These are phyloP conservation scores for Thalassarche chlororhynchos DNA, from an alignment of 2,113 vertebrate genomes.

Conservation along the genomic window DNA sequence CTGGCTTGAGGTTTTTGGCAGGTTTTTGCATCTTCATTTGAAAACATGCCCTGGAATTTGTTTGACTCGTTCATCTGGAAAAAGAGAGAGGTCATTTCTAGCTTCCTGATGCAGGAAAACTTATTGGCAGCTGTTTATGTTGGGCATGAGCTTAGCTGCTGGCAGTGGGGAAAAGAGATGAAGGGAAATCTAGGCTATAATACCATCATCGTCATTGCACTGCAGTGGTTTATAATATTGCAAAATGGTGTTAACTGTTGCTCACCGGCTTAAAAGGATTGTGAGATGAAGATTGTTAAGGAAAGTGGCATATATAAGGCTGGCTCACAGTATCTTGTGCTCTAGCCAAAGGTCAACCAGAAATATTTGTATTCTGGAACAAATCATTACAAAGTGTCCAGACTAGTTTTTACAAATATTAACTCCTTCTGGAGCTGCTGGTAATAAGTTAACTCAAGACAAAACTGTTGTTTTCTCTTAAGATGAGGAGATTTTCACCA, in stretches of 20 bases:
- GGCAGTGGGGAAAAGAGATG: neutral
- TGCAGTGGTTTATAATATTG: neutral
- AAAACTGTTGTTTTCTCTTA: neutral
- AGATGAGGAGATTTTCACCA: neutral
- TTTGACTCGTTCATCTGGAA: neutral
- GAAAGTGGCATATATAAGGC: neutral
- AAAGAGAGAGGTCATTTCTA: neutral
- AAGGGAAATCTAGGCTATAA: neutral
- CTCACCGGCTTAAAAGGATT: neutral
- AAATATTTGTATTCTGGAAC: neutral
- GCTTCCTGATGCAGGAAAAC: neutral
- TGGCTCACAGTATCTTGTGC: neutral
- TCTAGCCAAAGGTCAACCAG: neutral
- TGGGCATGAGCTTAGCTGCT: neutral
- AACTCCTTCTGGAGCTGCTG: neutral
- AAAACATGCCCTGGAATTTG: neutral
- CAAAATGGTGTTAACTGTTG: neutral
- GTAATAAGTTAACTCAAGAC: neutral
- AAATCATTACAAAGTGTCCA: neutral
- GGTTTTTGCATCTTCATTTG: neutral
- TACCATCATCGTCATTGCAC: neutral
- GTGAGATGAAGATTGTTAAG: neutral
- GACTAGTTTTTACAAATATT: neutral
- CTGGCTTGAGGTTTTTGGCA: neutral
- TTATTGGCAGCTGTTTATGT: neutral